Conservation (phyloP, 2,113 vertebrate genomes). For the Corydoras sp. region DNA sequence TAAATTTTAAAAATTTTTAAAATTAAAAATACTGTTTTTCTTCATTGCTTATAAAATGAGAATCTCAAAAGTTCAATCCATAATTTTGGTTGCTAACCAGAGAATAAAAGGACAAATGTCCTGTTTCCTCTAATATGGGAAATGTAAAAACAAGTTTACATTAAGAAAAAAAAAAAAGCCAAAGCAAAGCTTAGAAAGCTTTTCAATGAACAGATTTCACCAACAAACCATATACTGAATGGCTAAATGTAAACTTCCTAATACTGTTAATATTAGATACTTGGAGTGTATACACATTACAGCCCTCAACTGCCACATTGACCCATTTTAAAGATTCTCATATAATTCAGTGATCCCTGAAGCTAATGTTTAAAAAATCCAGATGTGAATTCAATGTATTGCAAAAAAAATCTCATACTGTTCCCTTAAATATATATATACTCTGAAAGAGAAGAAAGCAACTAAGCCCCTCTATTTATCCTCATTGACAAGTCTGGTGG, state of each 20-base stretch:
- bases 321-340: too few species aligned
- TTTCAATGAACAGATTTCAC: slow-evolving; percentile 45
- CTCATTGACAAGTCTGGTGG: slow-evolving; percentile 69
- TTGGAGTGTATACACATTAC: too few species aligned
- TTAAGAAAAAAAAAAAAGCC: slow-evolving; percentile 9
- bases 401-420: slow-evolving; percentile 21
- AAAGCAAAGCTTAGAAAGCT: slow-evolving; percentile 6
- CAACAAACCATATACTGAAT: background rate
- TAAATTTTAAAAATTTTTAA: slow-evolving; percentile 11
- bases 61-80: too few species aligned
- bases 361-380: slow-evolving; percentile 10
- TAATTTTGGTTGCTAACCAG: too few species aligned
- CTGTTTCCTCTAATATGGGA: slow-evolving; percentile 20
- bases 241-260: too few species aligned
- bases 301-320: too few species aligned
- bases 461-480: slow-evolving; percentile 49
- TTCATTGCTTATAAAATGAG: slow-evolving; percentile 14
- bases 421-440: slow-evolving; percentile 23
- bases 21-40: slow-evolving; percentile 29
- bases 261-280: too few species aligned
- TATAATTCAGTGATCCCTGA: background rate
- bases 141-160: slow-evolving; percentile 44
- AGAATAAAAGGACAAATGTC: background rate
- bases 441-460: slow-evolving; percentile 43
- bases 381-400: slow-evolving; percentile 1